phyloP scores from a whole-genome alignment of 2,888 invertebrate genomes.

The Aphidius colemani region DNA sequence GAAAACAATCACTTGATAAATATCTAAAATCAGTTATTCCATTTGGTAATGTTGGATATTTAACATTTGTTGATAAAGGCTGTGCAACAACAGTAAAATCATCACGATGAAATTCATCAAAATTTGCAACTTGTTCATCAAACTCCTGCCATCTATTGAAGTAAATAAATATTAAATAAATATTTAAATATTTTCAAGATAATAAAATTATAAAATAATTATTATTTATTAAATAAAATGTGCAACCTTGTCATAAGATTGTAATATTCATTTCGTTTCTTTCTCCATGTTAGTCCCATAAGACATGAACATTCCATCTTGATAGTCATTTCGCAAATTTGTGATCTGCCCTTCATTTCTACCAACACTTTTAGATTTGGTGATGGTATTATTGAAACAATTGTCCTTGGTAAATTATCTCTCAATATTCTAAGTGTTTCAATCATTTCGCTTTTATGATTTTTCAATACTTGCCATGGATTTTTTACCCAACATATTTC shows the following conservation, averaged over 20 bases:
- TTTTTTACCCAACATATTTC: conserved; percentile 63
- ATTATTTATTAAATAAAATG: background rate
- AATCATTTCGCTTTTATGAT: conserved; percentile 62
- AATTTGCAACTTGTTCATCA: conserved; percentile 62
- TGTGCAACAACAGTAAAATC: conserved; percentile 67
- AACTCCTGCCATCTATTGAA: conserved; percentile 61
- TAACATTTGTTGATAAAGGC: conserved; percentile 60
- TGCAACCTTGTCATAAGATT: conserved; percentile 59
- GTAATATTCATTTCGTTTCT: conserved; percentile 53
- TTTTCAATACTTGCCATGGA: conserved; percentile 56
- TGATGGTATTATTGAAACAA: conserved; percentile 64
- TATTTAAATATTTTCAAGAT: background rate
- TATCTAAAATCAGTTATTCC: conserved; percentile 62
- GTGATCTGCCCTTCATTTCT: conserved; percentile 51
- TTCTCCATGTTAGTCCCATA: conserved; percentile 56
- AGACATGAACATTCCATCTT: conserved; percentile 66
- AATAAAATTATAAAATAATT: too few species aligned
- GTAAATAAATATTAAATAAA: conserved; percentile 5
- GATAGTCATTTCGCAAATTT: conserved; percentile 59
- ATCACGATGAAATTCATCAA: conserved; percentile 61
- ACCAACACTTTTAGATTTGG: conserved; percentile 61
- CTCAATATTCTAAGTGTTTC: conserved; percentile 62
- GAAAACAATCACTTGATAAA: conserved; percentile 69
- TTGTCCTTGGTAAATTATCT: conserved; percentile 66
- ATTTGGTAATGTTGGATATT: conserved; percentile 57